Evolutionary conservation across 2,113 vertebrate genomes (phyloP), one percentile per base, ranked within the genome.

Genomic region (Pteropus alecto): DNA sequence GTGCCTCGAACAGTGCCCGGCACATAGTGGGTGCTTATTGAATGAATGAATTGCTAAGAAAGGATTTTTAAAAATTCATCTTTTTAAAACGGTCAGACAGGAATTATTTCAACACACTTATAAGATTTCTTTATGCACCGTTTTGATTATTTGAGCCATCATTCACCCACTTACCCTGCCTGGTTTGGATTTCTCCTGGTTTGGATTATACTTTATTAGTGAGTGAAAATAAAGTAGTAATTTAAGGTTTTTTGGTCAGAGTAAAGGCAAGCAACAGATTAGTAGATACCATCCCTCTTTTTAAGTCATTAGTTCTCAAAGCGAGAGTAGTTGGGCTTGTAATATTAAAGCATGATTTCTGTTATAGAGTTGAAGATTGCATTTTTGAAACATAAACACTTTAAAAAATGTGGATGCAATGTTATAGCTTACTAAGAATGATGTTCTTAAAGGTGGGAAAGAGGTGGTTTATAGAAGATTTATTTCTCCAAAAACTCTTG

Each of bases 301-400:
- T 92, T 70, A 76, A 67, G 46, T 84, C 78, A 14, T 18, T 90
- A 28, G 19, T 91, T 87, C 9, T 71, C 43, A 58, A 87, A 54
- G 38, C 70, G 28, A 79, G 26, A 92, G 33, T 3, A 41, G 38
- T 83, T 28, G n/a, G 33, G 87, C 46, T 26, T 92, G 9, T 48
- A 90, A 56, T 94, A 84, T 93, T 87, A 51, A 94, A 77, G 43
- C 87, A 33, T 96, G 46, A 77, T 90, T 90, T 95, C 78, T 76
- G 13, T 86, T 85, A 11, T 78, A 73, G 26, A 92, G 13, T 73
- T 84, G 60, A 83, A 90, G 43, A 58, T 94, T 19, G 76, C 28
- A 83, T 90, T 68, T 95, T 95, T 87, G 60, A 92, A 96, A 94
- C 51, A 51, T 54, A 93, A 84, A 81, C n/a, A 51, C 41, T 88